Base-by-base conservation (phyloP, 2,797 vertebrate genomes). In the Gastrophryne carolinensis region DNA sequence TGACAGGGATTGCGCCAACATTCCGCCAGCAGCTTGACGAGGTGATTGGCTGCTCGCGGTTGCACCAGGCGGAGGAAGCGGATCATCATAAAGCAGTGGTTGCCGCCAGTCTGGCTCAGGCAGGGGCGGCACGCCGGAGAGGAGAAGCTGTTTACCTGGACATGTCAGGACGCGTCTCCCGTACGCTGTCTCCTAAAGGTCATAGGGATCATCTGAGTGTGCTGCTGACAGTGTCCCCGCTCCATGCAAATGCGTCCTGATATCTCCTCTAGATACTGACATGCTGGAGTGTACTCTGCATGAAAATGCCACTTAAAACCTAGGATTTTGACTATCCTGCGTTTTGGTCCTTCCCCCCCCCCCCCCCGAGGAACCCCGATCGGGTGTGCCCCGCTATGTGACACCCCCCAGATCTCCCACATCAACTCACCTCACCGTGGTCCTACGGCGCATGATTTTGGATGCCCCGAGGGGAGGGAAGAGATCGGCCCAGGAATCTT, bases 131-230 rank as follows among this genome's bases (percentile, higher is more conserved):
- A 26, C 49, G 15, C 49, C 4, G 21, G 5, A 66, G 29, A 52
- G 4, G n/a, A 24, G 29, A 66, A 24, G 32, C 47, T 39, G 57
- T 27, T 52, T 26, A 62, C 44, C 15, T 72, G 29, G 19, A 50
- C 21, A n/a, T 37, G 34, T 56, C 27, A 24, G n/a, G n/a, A 12
- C 12, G 23, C 1, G n/a, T 57, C 64, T 23, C 44, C 27, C 13
- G 24, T 32, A 57, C 39, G 17, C 32, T n/a, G n/a, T 53, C 24
- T 39, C n/a, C 19, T 32, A 72, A 69, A 56, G 66, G 66, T 69
- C 56, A 26, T 10, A 69, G 23, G 23, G 66, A 56, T 17, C 66
- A 10, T 10, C 13, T 5, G 30, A 19, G 10, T 11, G 8, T 32
- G 13, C 8, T 1, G n/a, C 11, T 26, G 65, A 37, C 17, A 54